Evolutionary conservation across 2,888 invertebrate genomes (phyloP).

Genomic region (Pristionchus exspectatus): DNA sequence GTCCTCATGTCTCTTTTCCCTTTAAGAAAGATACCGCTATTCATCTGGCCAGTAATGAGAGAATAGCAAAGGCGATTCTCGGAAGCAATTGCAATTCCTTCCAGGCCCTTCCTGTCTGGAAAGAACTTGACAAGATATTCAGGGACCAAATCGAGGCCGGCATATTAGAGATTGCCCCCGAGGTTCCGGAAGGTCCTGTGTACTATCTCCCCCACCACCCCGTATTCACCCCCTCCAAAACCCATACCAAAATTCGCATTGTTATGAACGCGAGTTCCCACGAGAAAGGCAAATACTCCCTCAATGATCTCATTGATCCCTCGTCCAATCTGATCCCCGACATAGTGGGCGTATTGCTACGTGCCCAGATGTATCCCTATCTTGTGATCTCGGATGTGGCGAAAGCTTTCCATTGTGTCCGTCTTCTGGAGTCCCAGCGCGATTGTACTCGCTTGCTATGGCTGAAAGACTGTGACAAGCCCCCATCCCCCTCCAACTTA

Average conservation of each 20-base stretch:
- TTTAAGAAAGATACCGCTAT: too few relatives aligned
- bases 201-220: slow-evolving; percentile 16
- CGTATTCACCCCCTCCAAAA: slow-evolving; percentile 15
- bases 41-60: neutral
- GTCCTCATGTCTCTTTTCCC: neutral
- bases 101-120: neutral
- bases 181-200: neutral
- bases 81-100: neutral
- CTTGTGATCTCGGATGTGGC: neutral
- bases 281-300: neutral
- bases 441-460: slow-evolving; percentile 11
- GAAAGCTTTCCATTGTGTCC: slow-evolving; percentile 30
- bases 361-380: neutral
- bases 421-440: neutral
- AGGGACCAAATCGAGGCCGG: neutral
- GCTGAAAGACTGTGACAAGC: neutral
- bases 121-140: slow-evolving; percentile 2
- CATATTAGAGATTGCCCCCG: neutral
- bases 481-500: neutral
- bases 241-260: slow-evolving; percentile 7
- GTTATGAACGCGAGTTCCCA: slow-evolving; percentile 34
- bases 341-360: neutral
- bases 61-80: neutral
- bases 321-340: slow-evolving; percentile 16
- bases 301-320: neutral